Evolutionary conservation across 2,797 vertebrate species (phyloP), one percentile per base, ranked within the genome.

Genomic region (Muscicapa comitata): DNA sequence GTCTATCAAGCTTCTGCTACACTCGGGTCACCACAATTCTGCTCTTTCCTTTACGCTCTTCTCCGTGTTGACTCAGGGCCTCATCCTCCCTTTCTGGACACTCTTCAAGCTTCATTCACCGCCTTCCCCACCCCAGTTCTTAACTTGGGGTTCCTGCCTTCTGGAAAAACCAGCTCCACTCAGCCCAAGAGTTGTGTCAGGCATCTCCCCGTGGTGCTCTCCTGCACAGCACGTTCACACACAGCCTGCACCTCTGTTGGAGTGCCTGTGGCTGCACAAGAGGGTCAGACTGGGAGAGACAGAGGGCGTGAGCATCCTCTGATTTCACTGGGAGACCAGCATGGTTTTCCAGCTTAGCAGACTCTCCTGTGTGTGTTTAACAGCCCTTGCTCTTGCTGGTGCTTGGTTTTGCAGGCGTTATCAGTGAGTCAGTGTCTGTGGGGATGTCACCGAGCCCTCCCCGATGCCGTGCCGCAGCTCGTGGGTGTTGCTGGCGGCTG

Each of bases 1-100:
- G 77, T 92, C 95, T 75, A 33, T 92, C 84, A 76, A 89, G 81
- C 86, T 89, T 63, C 48, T 93, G 76, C 92, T 93, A 45, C 76
- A 20, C 79, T 88, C 2, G 13, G 76, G 76, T 95, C 88, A 86
- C 65, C 66, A 74, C 88, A 77, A 2, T 45, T 74, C 79, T 29
- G 53, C 75, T 93, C 85, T 70, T 68, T 40, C 42, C 62, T 84
- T 86, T 77, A n/a, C 0, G 0, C 63, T 53, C 21, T 26, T 74
- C 92, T 75, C 35, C 0, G 0, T 83, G 85, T 79, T 90, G 88
- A 63, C 68, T 86, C n/a, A 17, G 57, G 79, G 76, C 88, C 61
- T 74, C 26, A 7, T 74, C 57, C 43, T 93, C 17, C 14, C 26
- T 51, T 76, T 72, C 50, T 85, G n/a, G 33, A n/a, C 40, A 45